Conservation (phyloP, 2,797 vertebrate species). For the Discoglossus pictus region DNA sequence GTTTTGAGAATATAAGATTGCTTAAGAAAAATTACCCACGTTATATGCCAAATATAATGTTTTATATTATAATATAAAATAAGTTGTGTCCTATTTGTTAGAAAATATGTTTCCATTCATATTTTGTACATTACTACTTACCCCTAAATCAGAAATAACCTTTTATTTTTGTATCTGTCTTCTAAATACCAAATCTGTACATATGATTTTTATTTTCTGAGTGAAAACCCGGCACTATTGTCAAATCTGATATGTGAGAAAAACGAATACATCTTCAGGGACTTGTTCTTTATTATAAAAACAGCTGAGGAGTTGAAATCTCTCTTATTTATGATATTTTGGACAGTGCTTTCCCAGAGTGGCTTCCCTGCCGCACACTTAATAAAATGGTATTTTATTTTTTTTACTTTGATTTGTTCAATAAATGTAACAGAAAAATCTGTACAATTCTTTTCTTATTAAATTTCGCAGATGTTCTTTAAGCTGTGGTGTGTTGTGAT, state of each 20-base stretch:
- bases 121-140: no score
- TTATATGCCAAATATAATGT: no score
- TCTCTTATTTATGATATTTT: slow-evolving; percentile 22
- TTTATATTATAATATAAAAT: no score
- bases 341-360: slow-evolving; percentile 19
- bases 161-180: no score
- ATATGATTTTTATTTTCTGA: slow-evolving; percentile 1
- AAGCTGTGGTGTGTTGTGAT: background rate
- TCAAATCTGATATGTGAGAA: slow-evolving; percentile 23
- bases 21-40: no score
- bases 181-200: background rate
- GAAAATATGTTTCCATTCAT: no score
- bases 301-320: slow-evolving; percentile 18
- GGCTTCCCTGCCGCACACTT: slow-evolving; percentile 14
- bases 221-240: slow-evolving; percentile 7
- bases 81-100: no score
- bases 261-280: slow-evolving; percentile 25
- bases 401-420: slow-evolving; percentile 40
- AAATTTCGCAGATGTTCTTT: slow-evolving; percentile 27
- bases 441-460: slow-evolving; percentile 18
- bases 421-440: slow-evolving; percentile 17
- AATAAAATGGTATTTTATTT: slow-evolving; percentile 40
- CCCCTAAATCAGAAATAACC: no score
- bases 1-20: no score
- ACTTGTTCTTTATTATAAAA: slow-evolving; percentile 31